phyloP scores from a whole-genome alignment of 2,113 vertebrate species.

The Aspiorhynchus laticeps region DNA sequence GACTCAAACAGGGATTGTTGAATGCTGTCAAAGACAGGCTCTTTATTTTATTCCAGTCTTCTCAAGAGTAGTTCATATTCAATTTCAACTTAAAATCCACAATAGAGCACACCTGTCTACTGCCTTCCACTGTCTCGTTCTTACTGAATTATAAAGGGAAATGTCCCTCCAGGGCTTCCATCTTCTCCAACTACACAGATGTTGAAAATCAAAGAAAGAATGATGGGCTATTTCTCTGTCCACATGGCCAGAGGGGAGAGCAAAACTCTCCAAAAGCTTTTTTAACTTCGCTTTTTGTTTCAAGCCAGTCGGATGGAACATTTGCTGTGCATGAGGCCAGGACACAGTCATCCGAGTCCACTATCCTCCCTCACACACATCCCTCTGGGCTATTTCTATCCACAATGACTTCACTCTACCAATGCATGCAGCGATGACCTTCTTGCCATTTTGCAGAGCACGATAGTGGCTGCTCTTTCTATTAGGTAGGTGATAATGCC shows the following conservation, averaged over 20 bases:
- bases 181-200: slow-evolving; percentile 33
- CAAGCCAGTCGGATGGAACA: slow-evolving; percentile 1
- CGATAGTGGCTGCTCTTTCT: slow-evolving; percentile 29
- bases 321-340: slow-evolving; percentile 3
- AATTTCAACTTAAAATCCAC: slow-evolving; percentile 14
- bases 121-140: slow-evolving; percentile 30
- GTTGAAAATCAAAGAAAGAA: slow-evolving; percentile 32
- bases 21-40: not conserved
- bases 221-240: slow-evolving; percentile 20
- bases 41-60: not conserved
- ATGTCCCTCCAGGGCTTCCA: slow-evolving; percentile 49
- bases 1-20: not conserved
- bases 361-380: slow-evolving; percentile 6
- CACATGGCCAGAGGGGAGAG: slow-evolving; percentile 41
- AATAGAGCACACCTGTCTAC: slow-evolving; percentile 24
- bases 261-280: slow-evolving; percentile 19
- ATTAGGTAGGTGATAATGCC: slow-evolving; percentile 13
- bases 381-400: slow-evolving; percentile 40
- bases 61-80: not conserved
- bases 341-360: slow-evolving; percentile 34
- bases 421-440: slow-evolving; percentile 40
- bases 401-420: slow-evolving; percentile 30
- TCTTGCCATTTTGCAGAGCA: slow-evolving; percentile 10
- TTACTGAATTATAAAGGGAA: not conserved
- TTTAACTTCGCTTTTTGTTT: slow-evolving; percentile 20